phyloP scores from a whole-genome alignment of 2,113 vertebrate species.

The Callithrix jacchus region DNA sequence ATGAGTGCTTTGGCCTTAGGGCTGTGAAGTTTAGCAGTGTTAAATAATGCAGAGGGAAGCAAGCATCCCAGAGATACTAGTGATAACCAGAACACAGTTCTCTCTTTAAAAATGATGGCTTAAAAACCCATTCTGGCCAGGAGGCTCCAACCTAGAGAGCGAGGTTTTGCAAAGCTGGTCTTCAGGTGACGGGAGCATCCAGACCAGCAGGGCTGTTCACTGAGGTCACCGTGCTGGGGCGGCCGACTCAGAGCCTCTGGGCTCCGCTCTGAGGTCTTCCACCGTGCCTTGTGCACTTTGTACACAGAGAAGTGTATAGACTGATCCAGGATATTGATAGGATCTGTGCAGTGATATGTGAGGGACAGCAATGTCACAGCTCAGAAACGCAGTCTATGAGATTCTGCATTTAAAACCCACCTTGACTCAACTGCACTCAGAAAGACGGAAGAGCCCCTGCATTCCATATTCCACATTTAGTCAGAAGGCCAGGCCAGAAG shows the following conservation, averaged over 20 bases:
- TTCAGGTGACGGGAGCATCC: fast-evolving
- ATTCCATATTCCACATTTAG: neutral
- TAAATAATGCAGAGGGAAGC: neutral
- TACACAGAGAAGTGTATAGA: too few relatives aligned
- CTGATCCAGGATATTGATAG: fast-evolving
- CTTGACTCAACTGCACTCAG: neutral
- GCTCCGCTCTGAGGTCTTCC: fast-evolving
- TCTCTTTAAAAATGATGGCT: neutral
- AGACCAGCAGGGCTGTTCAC: neutral
- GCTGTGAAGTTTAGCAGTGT: neutral
- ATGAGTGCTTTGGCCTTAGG: neutral
- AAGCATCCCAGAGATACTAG: neutral
- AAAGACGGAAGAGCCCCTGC: neutral
- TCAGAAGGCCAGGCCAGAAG: neutral
- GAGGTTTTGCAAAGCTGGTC: neutral
- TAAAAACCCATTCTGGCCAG: neutral
- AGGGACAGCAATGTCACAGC: too few relatives aligned
- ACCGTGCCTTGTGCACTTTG: fast-evolving
- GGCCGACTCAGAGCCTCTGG: neutral
- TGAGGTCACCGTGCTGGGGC: neutral
- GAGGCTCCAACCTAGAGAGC: neutral
- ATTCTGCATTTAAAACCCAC: neutral
- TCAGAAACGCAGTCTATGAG: fast-evolving
- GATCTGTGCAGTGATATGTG: fast-evolving
- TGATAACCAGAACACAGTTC: neutral